A percentile compares a stretch with the other conserved stretches of the same genome.
Evolutionary conservation across 53 echinoderm and acorn worm genomes (phyloP).

Genomic region (Holothuria leucospilota): DNA sequence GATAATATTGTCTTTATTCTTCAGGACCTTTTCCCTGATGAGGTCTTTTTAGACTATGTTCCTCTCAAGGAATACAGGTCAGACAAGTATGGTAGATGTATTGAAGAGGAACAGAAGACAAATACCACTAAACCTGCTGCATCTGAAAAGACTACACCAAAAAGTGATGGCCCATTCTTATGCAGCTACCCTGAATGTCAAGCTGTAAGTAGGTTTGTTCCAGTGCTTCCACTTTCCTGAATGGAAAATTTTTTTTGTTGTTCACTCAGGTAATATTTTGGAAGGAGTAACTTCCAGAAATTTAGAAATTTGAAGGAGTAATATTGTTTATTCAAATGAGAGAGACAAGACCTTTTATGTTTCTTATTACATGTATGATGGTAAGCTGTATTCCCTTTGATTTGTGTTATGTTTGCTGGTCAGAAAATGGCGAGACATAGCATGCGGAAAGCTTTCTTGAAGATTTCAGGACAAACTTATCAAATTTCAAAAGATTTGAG

Average conservation of each 20-base stretch:
- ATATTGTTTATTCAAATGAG: too few relatives aligned
- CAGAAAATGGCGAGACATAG: too few relatives aligned
- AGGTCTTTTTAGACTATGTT: slow-evolving; percentile 97
- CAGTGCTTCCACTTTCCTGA: background rate
- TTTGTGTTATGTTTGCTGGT: too few relatives aligned
- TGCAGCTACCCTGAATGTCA: slow-evolving; percentile 92
- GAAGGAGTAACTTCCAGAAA: too few relatives aligned
- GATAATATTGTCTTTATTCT: background rate
- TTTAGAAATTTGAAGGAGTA: too few relatives aligned
- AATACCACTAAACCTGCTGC: slow-evolving; percentile 81
- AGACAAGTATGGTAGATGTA: slow-evolving; percentile 89
- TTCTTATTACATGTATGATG: too few relatives aligned
- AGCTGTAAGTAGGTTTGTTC: slow-evolving; percentile 73
- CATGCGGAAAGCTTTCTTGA: too few relatives aligned
- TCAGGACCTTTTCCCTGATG: slow-evolving; percentile 96
- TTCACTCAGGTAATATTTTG: background rate
- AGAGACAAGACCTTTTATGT: too few relatives aligned
- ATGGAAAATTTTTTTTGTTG: background rate
- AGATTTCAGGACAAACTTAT: too few relatives aligned
- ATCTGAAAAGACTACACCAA: slow-evolving; percentile 72
- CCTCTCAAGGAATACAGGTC: slow-evolving; percentile 96
- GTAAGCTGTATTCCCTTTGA: too few relatives aligned
- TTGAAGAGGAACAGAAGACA: slow-evolving; percentile 71
- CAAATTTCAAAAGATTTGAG: too few relatives aligned
- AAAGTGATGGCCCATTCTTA: slow-evolving; percentile 75